These are phyloP conservation scores for Drosophila sechellia DNA, from an alignment of 1,140 invertebrate genomes.

Conservation along the genomic window DNA sequence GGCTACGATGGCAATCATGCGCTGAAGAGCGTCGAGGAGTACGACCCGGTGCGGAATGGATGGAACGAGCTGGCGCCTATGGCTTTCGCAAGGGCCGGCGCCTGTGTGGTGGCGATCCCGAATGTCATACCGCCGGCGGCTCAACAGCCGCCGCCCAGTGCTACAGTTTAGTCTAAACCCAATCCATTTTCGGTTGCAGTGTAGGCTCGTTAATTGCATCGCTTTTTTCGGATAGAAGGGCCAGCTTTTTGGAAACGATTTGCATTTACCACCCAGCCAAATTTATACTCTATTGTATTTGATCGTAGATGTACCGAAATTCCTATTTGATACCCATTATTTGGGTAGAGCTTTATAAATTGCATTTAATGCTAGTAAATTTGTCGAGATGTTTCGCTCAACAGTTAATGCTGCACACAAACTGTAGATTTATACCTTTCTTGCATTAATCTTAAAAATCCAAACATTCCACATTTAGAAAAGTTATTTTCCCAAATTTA, in stretches of 20 bases:
- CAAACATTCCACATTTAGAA: background rate
- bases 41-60: constrained; percentile 94
- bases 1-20: constrained; percentile 98
- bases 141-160: constrained; percentile 72
- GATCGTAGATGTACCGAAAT: no score
- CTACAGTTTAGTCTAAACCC: constrained; percentile 81
- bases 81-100: constrained; percentile 92
- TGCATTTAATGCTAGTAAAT: background rate
- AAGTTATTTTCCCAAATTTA: background rate
- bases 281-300: background rate
- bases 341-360: background rate
- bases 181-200: constrained; percentile 33
- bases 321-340: no score
- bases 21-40: constrained; percentile 95
- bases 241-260: background rate
- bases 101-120: constrained; percentile 91
- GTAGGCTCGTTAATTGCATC: constrained; percentile 14
- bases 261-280: constrained; percentile 1
- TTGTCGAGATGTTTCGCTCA: background rate
- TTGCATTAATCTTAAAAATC: background rate
- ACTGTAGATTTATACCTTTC: background rate
- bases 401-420: background rate
- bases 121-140: constrained; percentile 79
- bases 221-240: background rate
- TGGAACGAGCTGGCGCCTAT: constrained; percentile 92